phyloP scores from a whole-genome alignment of 2,888 invertebrate species.

The Rhopalosiphum nymphaeae region DNA sequence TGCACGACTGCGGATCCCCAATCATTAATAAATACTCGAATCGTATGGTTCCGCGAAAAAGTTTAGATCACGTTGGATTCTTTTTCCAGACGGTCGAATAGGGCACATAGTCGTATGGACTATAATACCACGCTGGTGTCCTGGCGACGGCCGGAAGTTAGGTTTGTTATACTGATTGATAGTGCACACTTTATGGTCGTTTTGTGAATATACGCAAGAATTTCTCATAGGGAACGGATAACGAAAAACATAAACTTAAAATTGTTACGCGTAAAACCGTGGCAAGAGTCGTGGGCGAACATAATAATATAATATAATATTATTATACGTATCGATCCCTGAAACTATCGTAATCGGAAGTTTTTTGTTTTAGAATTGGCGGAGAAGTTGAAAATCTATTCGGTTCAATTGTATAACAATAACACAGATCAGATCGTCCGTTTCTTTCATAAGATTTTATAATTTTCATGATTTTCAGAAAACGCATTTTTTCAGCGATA shows the following conservation, averaged over 20 bases:
- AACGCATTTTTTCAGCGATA: neutral
- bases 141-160: neutral
- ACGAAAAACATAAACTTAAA: neutral
- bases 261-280: neutral
- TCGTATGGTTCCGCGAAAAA: neutral
- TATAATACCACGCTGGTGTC: neutral
- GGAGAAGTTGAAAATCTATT: neutral
- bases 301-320: neutral
- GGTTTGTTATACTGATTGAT: slow-evolving; percentile 9
- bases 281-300: neutral
- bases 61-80: neutral
- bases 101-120: neutral
- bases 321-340: neutral
- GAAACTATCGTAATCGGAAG: neutral
- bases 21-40: neutral
- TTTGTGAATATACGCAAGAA: neutral
- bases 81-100: neutral
- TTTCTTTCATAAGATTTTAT: neutral
- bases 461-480: neutral
- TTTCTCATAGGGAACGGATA: neutral
- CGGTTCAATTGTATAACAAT: neutral
- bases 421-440: neutral
- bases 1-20: neutral
- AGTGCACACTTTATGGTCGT: neutral
- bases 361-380: neutral